phyloP scores from a whole-genome alignment of 2,113 vertebrate species.

The Corythaixoides concolor region DNA sequence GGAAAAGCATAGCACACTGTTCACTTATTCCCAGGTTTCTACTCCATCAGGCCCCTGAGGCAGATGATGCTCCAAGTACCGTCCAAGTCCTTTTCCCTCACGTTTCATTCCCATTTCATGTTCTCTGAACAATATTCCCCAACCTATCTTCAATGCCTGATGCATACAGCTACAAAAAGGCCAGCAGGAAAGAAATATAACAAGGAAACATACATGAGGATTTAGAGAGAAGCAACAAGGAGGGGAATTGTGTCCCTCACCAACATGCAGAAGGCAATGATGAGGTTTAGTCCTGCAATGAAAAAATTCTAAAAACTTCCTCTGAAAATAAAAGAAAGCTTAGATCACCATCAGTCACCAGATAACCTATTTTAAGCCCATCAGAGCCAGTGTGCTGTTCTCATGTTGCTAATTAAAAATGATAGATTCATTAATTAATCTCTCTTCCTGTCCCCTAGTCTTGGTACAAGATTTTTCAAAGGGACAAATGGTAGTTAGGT shows the following conservation, averaged over 20 bases:
- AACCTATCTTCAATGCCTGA: neutral
- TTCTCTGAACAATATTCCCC: neutral
- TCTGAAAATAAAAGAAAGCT: slow-evolving; percentile 52
- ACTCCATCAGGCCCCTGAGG: neutral
- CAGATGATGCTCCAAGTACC: neutral
- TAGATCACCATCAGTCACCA: slow-evolving; percentile 47
- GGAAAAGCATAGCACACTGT: neutral
- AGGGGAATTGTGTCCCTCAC: neutral
- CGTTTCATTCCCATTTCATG: neutral
- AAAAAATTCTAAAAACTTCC: neutral
- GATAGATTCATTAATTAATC: slow-evolving; percentile 66
- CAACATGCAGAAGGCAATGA: neutral
- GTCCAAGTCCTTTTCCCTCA: neutral
- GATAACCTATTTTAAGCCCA: slow-evolving; percentile 64
- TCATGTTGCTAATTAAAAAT: slow-evolving; percentile 68
- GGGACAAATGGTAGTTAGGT: slow-evolving; percentile 37
- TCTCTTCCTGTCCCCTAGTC: slow-evolving; percentile 15
- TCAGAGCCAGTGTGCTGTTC: neutral
- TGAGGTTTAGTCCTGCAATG: neutral
- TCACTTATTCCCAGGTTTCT: neutral
- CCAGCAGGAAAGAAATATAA: neutral
- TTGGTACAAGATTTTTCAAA: slow-evolving; percentile 54
- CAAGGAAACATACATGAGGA: neutral
- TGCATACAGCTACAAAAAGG: neutral
- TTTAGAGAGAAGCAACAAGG: neutral